phyloP scores from a whole-genome alignment of 2,888 invertebrate genomes.

The Slavum lentiscoides region DNA sequence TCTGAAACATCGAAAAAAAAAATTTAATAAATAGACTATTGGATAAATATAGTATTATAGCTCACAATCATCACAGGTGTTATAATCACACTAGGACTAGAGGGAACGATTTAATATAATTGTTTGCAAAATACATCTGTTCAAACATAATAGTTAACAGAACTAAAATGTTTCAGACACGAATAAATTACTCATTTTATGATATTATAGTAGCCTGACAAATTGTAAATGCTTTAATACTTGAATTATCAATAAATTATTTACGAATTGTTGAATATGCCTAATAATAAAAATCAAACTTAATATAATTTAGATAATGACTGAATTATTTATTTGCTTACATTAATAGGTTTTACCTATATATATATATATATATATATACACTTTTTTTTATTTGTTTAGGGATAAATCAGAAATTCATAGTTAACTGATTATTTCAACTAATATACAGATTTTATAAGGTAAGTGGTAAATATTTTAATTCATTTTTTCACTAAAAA shows the following conservation, averaged over 20 bases:
- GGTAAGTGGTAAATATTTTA: no score
- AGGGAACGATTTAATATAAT: slow-evolving; percentile 32
- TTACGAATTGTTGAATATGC: neutral
- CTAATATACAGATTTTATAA: no score
- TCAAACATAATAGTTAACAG: slow-evolving; percentile 28
- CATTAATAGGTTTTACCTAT: neutral
- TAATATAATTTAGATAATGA: neutral
- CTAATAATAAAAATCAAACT: neutral
- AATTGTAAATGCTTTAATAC: neutral
- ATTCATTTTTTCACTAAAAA: no score
- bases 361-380: no score
- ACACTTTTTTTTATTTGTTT: no score
- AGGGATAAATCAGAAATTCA: no score
- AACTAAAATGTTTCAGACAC: slow-evolving; percentile 2
- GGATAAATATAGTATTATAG: neutral
- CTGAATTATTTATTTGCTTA: neutral
- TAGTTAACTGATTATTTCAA: no score
- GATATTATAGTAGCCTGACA: neutral
- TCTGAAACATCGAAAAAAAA: slow-evolving; percentile 31
- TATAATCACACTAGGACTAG: slow-evolving; percentile 9
- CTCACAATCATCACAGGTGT: slow-evolving; percentile 23
- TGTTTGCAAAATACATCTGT: slow-evolving; percentile 39
- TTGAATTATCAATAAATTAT: neutral
- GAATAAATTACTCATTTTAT: slow-evolving; percentile 16
- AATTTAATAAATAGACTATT: slow-evolving; percentile 13